Conservation (phyloP, 1,140 invertebrate genomes). For the Colletes gigas region DNA sequence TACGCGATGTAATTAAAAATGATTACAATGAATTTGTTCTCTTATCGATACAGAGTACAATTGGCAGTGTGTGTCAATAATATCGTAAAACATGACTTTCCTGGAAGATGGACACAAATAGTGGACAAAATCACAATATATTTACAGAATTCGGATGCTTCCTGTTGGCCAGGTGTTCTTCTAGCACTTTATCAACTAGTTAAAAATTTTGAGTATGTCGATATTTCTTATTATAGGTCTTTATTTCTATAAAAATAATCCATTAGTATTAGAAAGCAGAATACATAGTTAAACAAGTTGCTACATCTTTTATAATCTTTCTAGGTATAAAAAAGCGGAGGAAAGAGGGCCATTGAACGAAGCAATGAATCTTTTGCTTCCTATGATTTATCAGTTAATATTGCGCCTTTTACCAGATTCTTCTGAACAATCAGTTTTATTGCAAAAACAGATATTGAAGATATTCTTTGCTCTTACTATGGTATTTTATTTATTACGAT, state of each 20-base stretch:
- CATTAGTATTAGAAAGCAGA: background rate
- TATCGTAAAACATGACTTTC: constrained; percentile 98
- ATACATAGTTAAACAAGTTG: background rate
- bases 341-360: constrained; percentile 94
- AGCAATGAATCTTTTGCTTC: constrained; percentile 96
- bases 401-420: constrained; percentile 90
- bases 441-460: constrained; percentile 98
- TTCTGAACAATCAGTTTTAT: constrained; percentile 91
- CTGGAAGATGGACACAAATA: constrained; percentile 96
- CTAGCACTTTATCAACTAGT: constrained; percentile 96
- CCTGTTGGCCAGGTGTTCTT: constrained; percentile 95
- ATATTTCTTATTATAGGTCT: background rate
- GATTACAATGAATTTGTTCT: constrained; percentile 16
- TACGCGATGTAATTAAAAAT: background rate
- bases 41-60: constrained; percentile 86
- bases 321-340: constrained; percentile 92
- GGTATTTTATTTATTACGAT: constrained; percentile 76
- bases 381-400: constrained; percentile 94
- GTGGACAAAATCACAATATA: constrained; percentile 95
- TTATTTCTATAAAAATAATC: background rate
- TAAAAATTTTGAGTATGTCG: constrained; percentile 94
- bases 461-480: constrained; percentile 97
- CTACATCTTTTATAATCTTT: background rate
- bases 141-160: constrained; percentile 90
- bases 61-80: constrained; percentile 94